A percentile compares a stretch with the other conserved stretches of the same genome.
These are phyloP conservation scores for Andrena hattorfiana DNA, from an alignment of 2,888 invertebrate genomes.

Conservation along the genomic window DNA sequence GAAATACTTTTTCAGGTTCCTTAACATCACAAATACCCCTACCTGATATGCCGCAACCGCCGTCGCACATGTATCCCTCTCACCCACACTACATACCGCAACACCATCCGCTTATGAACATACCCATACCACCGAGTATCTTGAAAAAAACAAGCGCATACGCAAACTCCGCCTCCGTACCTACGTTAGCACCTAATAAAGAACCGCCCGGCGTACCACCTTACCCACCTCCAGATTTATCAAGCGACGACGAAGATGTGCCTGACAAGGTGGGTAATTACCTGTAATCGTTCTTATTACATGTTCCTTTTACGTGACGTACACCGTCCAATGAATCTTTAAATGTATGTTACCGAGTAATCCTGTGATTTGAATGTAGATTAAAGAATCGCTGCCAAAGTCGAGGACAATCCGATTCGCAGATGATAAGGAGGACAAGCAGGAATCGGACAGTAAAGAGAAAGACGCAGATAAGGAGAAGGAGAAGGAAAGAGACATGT, in stretches of 20 bases:
- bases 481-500: conserved; percentile 83
- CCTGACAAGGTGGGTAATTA: conserved; percentile 73
- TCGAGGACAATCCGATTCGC: conserved; percentile 88
- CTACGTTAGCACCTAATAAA: conserved; percentile 84
- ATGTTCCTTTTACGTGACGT: neutral
- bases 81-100: conserved; percentile 82
- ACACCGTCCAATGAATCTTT: neutral
- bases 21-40: conserved; percentile 87
- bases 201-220: conserved; percentile 96
- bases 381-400: conserved; percentile 85
- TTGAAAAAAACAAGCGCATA: conserved; percentile 90
- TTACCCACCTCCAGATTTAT: conserved; percentile 92
- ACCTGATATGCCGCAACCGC: conserved; percentile 85
- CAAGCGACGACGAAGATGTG: conserved; percentile 87
- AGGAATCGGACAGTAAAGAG: conserved; percentile 84
- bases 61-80: conserved; percentile 80
- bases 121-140: conserved; percentile 89
- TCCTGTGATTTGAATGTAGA: conserved; percentile 57
- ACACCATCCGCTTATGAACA: conserved; percentile 85
- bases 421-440: conserved; percentile 87
- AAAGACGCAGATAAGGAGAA: conserved; percentile 81
- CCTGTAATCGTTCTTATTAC: conserved; percentile 35
- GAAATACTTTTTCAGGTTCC: conserved; percentile 75
- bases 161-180: conserved; percentile 79
- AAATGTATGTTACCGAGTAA: conserved; percentile 5